Base-by-base conservation (phyloP, 2,888 invertebrate species). In the Mesochorus sp. region DNA sequence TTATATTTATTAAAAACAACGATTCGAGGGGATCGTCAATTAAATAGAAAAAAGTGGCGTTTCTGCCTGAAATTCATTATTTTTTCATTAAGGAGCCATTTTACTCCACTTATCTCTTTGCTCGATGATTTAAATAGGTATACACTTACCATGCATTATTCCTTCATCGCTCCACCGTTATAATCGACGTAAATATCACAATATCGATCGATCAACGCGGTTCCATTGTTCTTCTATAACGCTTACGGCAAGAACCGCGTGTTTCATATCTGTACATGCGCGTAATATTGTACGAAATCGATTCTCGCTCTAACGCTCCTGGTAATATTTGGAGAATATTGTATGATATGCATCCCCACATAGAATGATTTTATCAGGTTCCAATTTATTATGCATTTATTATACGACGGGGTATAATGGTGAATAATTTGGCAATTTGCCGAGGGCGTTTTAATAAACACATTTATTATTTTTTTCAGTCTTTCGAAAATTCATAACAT, bases 151-250 rank as follows among this genome's bases (percentile, higher is more conserved):
- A 6, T 62, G 26, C 39, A 73, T n/a, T n/a, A n/a, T n/a, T n/a
- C n/a, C n/a, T n/a, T n/a, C n/a, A 73, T 73, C 57, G 51, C 57
- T 77, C 62, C 59, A 78, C 73, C 68, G 19, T 19, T 28, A 59
- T 73, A 73, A 78, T 73, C 73, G 72, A 64, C 64, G 73, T 59
- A 70, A 78, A 64, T 51, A 51, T 51, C 59, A 26, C 68, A 73
- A 70, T 78, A 73, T 78, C 62, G 77, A 73, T 73, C 68, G 57
- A 78, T 78, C 64, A 73, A 57, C 66, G 14, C 17, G n/a, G 47
- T 59, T 6, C 73, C 49, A 70, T 78, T 78, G 73, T 70, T 57
- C n/a, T 42, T 17, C n/a, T 12, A 57, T 10, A 42, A 24, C 47
- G 19, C 19, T 47, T n/a, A 39, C 49, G 47, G 12, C 49, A n/a